Conservation (phyloP, 2,797 vertebrate genomes). For the Fistularia tabacaria region DNA sequence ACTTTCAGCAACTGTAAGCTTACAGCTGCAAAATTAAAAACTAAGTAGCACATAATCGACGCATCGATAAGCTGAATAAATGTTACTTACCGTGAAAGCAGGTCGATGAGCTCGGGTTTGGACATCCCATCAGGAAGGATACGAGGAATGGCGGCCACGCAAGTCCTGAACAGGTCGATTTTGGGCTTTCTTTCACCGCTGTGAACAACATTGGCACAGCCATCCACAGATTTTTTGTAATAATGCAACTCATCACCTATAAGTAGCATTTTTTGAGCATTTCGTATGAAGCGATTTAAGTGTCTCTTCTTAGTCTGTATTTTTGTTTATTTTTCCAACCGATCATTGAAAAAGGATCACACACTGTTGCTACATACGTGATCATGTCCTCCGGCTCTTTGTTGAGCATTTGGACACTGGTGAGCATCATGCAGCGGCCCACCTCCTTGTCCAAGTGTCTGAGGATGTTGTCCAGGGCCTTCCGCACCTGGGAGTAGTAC, state of each 20-base stretch:
- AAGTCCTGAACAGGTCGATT: constrained; percentile 97
- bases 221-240: too few species aligned
- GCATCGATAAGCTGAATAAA: neutral
- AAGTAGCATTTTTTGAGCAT: too few species aligned
- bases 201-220: constrained; percentile 11
- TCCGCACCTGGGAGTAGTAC: constrained; percentile 98
- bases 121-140: constrained; percentile 98
- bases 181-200: constrained; percentile 98
- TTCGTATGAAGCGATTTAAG: too few species aligned
- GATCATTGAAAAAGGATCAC: neutral
- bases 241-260: too few species aligned
- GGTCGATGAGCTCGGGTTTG: constrained; percentile 94
- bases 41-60: neutral
- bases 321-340: too few species aligned
- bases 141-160: constrained; percentile 95
- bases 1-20: neutral
- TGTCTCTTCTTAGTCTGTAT: neutral
- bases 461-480: constrained; percentile 94
- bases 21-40: neutral
- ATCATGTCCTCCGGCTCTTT: constrained; percentile 99
- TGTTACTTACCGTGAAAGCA: constrained; percentile 85
- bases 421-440: constrained; percentile 98
- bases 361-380: constrained; percentile 47
- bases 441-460: constrained; percentile 98
- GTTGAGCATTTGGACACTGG: constrained; percentile 96